phyloP scores from a whole-genome alignment of 2,113 vertebrate species.

The Astur gentilis region DNA sequence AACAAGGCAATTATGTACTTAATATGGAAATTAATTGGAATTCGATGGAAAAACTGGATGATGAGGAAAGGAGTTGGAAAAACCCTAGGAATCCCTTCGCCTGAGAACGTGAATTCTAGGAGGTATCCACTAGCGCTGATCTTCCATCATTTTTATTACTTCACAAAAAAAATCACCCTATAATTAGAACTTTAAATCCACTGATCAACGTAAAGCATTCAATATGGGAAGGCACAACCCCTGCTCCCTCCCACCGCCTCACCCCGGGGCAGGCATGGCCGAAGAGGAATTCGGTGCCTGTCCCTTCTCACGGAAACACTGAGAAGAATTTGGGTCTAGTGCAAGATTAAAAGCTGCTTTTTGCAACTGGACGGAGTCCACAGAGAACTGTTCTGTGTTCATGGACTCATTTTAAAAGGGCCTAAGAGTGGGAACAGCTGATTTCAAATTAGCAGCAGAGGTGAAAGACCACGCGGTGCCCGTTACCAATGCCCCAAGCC shows the following conservation, averaged over 20 bases:
- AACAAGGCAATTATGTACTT: neutral
- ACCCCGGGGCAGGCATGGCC: neutral
- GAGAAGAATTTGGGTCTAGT: neutral
- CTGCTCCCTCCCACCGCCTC: neutral
- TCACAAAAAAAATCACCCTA: neutral
- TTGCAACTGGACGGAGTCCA: neutral
- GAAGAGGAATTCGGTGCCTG: rapidly evolving
- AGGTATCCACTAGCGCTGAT: neutral
- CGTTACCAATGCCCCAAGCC: neutral
- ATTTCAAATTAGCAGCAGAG: neutral
- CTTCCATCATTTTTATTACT: neutral
- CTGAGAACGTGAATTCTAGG: neutral
- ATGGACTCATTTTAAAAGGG: neutral
- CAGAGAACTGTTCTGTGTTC: neutral
- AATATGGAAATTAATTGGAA: neutral
- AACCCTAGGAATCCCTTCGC: neutral
- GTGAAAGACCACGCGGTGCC: neutral
- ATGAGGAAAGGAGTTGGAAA: neutral
- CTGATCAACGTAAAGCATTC: neutral
- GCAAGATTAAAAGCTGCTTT: neutral
- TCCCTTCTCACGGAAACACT: neutral
- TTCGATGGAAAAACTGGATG: neutral
- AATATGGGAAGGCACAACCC: neutral
- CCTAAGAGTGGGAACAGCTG: neutral
- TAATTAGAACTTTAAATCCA: neutral